phyloP scores from a whole-genome alignment of 2,797 vertebrate genomes.

The Tarsius wallacei region DNA sequence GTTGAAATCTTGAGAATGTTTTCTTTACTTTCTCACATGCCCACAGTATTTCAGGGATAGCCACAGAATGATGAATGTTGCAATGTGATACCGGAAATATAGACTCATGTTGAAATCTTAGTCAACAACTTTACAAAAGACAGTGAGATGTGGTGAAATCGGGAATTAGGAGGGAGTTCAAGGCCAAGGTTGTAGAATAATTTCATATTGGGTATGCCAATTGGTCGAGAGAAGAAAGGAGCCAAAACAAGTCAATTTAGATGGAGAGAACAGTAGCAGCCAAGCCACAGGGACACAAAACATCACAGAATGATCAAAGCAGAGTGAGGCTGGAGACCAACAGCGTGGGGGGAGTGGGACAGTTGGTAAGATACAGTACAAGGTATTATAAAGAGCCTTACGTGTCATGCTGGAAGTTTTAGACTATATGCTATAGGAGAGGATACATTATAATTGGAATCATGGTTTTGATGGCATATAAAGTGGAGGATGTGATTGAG shows the following conservation, averaged over 20 bases:
- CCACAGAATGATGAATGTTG: not conserved
- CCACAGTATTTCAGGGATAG: conserved; percentile 11
- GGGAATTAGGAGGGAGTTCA: not conserved
- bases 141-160: not conserved
- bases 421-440: not conserved
- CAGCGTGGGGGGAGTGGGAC: fast-evolving
- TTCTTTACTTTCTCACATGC: not conserved
- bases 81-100: not conserved
- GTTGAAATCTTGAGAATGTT: not conserved
- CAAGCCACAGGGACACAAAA: not conserved
- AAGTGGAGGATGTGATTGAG: not conserved
- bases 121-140: not conserved
- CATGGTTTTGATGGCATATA: not conserved
- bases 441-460: not conserved
- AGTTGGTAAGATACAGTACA: not conserved
- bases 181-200: not conserved
- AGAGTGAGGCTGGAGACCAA: not conserved
- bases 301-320: not conserved
- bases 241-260: not conserved
- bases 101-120: conserved; percentile 26
- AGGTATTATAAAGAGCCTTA: not conserved
- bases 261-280: not conserved
- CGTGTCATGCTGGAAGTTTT: not conserved
- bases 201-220: not conserved
- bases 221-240: not conserved